These are phyloP conservation scores for Maccullochella peelii DNA, from an alignment of 2,113 vertebrate genomes.

Conservation along the genomic window DNA sequence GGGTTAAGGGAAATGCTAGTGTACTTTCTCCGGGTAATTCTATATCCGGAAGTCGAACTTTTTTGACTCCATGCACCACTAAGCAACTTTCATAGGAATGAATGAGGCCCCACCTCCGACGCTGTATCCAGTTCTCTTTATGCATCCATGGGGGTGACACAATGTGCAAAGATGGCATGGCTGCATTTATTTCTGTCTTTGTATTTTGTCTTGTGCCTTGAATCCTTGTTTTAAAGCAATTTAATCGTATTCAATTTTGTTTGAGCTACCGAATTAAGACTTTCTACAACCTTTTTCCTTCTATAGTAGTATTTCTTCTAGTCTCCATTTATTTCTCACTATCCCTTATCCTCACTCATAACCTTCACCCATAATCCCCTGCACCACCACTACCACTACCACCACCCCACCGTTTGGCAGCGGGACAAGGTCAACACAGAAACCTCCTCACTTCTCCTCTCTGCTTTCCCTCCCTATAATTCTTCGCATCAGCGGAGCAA, in stretches of 20 bases:
- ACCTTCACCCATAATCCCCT: slow-evolving; percentile 41
- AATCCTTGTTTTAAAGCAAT: background rate
- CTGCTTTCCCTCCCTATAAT: slow-evolving; percentile 50
- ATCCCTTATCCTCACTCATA: slow-evolving; percentile 29
- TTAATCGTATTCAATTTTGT: background rate
- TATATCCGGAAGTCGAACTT: too few species aligned
- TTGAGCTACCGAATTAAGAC: background rate
- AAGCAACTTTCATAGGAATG: too few species aligned
- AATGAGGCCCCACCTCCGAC: too few species aligned
- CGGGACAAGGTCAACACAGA: slow-evolving; percentile 70
- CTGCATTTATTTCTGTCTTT: too few species aligned
- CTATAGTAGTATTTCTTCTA: background rate
- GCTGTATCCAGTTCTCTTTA: too few species aligned
- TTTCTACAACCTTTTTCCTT: background rate
- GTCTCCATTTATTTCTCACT: slow-evolving; percentile 1
- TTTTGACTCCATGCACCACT: too few species aligned
- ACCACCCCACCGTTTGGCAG: slow-evolving; percentile 64
- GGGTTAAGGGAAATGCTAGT: too few species aligned
- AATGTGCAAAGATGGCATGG: background rate
- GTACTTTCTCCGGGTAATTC: too few species aligned
- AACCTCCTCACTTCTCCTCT: slow-evolving; percentile 53
- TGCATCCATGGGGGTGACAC: background rate
- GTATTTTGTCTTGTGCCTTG: background rate
- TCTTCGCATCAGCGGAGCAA: slow-evolving; percentile 46
- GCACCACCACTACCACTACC: slow-evolving; percentile 22